These are phyloP conservation scores for Ramphastos sulfuratus DNA, from an alignment of 2,113 vertebrate genomes.

Conservation along the genomic window DNA sequence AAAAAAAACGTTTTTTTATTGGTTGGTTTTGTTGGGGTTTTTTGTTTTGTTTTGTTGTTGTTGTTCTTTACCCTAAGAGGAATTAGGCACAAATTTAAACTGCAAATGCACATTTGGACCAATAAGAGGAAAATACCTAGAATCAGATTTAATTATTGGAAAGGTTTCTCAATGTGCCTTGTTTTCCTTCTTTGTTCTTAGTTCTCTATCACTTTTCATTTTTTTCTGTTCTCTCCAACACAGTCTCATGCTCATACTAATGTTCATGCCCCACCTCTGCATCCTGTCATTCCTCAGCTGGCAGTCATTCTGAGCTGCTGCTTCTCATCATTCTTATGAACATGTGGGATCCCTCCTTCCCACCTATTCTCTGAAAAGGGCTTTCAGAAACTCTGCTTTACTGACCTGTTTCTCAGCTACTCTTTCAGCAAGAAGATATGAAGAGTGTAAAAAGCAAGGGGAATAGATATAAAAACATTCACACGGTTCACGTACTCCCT, in stretches of 20 bases:
- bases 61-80: not conserved
- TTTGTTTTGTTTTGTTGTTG: too few species aligned
- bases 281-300: not conserved
- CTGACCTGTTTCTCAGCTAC: not conserved
- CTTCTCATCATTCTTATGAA: not conserved
- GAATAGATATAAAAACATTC: not conserved
- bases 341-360: not conserved
- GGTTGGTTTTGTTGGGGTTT: too few species aligned
- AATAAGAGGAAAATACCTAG: not conserved
- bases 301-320: not conserved
- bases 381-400: not conserved
- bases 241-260: not conserved
- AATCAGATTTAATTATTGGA: not conserved
- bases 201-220: not conserved
- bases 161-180: not conserved
- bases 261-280: not conserved
- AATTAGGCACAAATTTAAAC: not conserved
- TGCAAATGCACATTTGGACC: not conserved
- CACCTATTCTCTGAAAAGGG: not conserved
- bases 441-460: not conserved
- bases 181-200: not conserved
- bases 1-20: not conserved
- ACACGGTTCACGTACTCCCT: not conserved
- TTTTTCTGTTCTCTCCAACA: not conserved
- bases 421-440: not conserved